Base-by-base conservation (phyloP, 2,113 vertebrate genomes). In the Cyprinodon brontotheroides region DNA sequence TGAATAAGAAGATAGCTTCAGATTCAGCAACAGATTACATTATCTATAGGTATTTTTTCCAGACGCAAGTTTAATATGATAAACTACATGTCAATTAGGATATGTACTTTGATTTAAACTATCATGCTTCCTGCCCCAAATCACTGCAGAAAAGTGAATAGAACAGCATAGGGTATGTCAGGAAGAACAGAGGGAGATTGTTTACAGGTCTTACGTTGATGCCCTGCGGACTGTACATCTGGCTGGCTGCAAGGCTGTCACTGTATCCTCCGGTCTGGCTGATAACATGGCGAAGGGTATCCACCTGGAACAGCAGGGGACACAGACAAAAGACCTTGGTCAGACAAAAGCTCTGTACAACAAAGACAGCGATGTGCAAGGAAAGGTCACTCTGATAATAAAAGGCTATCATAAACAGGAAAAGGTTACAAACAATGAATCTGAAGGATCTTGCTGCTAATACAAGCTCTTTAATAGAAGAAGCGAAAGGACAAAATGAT, bases 271-370 rank as follows among this genome's bases (percentile, higher is more conserved):
- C 98, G 96, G 97, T 99, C 96, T 99, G 98, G 97, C 97, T 99
- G 98, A 99, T 99, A 98, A 99, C 98, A 98, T 99, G 98, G 98
- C 97, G 98, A 99, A 99, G 98, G 94, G 98, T 98, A 98, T 98
- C 98, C 97, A 99, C 98, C 98, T 99, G 96, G 92, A 97, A 95
- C 89, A 93, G 84, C 62, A 86, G 83, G 50, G 93, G 90, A 92
- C 87, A 91, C 67, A 91, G 39, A 92, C 86, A 91, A 92, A 91
- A 92, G 81, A 83, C 50, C 82, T 20, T 59, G 89, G 91, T 93
- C 89, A 93, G 88, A 93, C 88, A 89, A 91, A 89, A 85, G 82
- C 77, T 75, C 67, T 36, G 75, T 63, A 82, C 80, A 91, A 93
- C 92, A 92, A 91, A 92, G 89, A 87, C 75, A 72, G 85, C 75